phyloP scores from a whole-genome alignment of 35 echinoderm and acorn worm genomes.

The Amphiura filiformis region DNA sequence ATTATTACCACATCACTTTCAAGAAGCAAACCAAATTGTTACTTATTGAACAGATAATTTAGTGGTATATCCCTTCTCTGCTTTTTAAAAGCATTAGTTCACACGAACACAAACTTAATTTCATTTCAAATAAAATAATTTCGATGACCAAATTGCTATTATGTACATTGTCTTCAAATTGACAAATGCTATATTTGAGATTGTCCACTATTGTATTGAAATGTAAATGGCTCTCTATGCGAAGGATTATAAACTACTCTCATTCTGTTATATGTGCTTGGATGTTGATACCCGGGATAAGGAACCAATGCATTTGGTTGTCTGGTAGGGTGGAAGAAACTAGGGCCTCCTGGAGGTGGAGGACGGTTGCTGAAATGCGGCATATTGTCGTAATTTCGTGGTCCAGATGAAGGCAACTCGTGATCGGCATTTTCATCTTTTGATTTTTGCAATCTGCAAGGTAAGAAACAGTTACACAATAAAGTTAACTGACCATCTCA shows the following conservation, averaged over 20 bases:
- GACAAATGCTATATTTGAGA: not conserved
- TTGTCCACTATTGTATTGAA: not conserved
- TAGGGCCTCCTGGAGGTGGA: not conserved
- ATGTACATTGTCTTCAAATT: too few species aligned
- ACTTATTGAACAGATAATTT: too few species aligned
- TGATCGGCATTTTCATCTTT: not conserved
- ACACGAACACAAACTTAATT: too few species aligned
- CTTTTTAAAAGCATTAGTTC: too few species aligned
- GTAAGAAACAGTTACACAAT: not conserved
- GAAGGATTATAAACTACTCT: not conserved
- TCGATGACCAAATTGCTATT: too few species aligned
- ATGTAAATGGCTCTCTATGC: not conserved
- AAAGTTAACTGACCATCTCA: too few species aligned
- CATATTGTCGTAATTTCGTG: not conserved
- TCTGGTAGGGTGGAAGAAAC: not conserved
- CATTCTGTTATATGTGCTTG: not conserved
- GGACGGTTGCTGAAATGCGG: not conserved
- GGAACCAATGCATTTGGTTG: not conserved
- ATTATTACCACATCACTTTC: too few species aligned
- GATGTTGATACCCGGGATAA: not conserved
- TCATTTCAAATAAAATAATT: too few species aligned
- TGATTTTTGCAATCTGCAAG: not conserved
- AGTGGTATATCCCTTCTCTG: too few species aligned
- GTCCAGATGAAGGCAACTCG: not conserved
- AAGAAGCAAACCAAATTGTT: too few species aligned